Evolutionary conservation across 2,888 invertebrate species (phyloP).

Genomic region (Conomelus anceps): DNA sequence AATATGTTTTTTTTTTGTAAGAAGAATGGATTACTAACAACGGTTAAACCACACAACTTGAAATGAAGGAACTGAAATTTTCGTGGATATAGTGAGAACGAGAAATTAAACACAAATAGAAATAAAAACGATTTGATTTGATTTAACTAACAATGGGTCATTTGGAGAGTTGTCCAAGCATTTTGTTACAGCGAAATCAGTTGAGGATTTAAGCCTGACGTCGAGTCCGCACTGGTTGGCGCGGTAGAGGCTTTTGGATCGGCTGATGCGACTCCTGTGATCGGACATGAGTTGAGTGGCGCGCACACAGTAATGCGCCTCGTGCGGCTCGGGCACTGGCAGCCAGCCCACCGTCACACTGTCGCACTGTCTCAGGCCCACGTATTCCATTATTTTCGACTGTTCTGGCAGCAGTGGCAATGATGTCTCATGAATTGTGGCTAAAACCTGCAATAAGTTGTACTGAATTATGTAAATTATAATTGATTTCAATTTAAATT

Average conservation of each 20-base stretch:
- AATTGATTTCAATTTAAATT: too few species aligned
- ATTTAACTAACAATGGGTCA: constrained; percentile 14
- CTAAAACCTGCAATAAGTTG: constrained; percentile 50
- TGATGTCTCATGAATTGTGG: constrained; percentile 45
- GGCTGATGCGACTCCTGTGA: constrained; percentile 38
- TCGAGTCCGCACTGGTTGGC: constrained; percentile 47
- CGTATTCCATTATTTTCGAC: constrained; percentile 48
- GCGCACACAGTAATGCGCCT: constrained; percentile 40
- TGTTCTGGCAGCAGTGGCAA: constrained; percentile 51
- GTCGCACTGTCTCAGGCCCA: constrained; percentile 46
- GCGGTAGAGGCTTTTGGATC: constrained; percentile 29
- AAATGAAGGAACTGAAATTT: too few species aligned
- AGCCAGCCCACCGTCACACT: constrained; percentile 54
- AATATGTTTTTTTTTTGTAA: too few species aligned
- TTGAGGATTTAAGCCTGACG: constrained; percentile 41
- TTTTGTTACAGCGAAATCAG: constrained; percentile 41
- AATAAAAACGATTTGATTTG: neutral
- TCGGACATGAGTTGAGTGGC: constrained; percentile 36
- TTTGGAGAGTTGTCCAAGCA: constrained; percentile 38
- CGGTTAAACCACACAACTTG: too few species aligned
- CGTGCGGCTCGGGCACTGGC: constrained; percentile 46
- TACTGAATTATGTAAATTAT: too few species aligned
- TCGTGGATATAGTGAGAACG: neutral
- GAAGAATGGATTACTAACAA: too few species aligned
- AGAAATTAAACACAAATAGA: neutral